Conservation (phyloP, 2,888 invertebrate species). For the Cryptocheilus praepositus region DNA sequence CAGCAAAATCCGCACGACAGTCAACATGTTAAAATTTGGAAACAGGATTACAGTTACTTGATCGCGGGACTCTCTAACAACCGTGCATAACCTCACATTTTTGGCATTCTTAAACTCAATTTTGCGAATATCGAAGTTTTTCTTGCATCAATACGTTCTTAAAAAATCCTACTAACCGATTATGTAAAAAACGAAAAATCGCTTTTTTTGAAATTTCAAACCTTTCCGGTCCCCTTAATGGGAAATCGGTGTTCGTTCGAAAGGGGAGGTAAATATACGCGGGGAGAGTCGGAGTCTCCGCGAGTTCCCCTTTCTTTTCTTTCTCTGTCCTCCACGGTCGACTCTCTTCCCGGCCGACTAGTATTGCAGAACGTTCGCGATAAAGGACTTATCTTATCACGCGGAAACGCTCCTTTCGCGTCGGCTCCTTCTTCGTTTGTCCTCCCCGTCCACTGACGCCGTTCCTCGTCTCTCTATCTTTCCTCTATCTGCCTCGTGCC, state of each 20-base stretch:
- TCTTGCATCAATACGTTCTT: no score
- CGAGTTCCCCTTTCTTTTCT: slow-evolving; percentile 8
- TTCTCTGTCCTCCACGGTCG: not conserved
- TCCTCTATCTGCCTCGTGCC: slow-evolving; percentile 8
- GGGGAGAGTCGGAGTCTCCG: slow-evolving; percentile 23
- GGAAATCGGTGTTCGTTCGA: slow-evolving; percentile 63
- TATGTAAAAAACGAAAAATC: no score
- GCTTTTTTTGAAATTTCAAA: no score
- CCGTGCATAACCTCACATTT: no score
- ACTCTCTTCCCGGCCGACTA: slow-evolving; percentile 12
- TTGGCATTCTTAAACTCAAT: no score
- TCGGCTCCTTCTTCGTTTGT: slow-evolving; percentile 21
- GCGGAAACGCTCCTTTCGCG: slow-evolving; percentile 63
- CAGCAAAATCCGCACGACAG: no score
- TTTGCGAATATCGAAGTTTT: no score
- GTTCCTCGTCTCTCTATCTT: not conserved
- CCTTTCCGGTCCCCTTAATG: no score
- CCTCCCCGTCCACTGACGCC: slow-evolving; percentile 9
- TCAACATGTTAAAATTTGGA: no score
- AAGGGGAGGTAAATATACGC: slow-evolving; percentile 22
- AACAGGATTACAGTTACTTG: no score
- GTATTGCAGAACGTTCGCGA: slow-evolving; percentile 52
- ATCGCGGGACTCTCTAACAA: no score
- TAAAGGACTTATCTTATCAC: slow-evolving; percentile 70
- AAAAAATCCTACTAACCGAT: no score